These are phyloP conservation scores for Linyphia triangularis DNA, from an alignment of 2,888 invertebrate genomes.

Conservation along the genomic window DNA sequence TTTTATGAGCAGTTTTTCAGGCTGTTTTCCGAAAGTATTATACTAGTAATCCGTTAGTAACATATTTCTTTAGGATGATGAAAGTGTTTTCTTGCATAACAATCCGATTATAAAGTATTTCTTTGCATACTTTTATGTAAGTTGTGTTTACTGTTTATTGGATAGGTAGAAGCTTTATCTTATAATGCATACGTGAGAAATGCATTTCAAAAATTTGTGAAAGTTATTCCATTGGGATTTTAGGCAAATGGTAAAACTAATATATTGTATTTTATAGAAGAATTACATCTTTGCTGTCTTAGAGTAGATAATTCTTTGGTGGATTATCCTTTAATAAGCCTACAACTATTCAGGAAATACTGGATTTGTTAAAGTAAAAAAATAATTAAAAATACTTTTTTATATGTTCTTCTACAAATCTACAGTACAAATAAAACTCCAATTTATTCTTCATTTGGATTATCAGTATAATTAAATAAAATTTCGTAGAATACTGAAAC, in stretches of 20 bases:
- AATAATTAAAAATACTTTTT: too few relatives aligned
- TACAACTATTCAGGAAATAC: too few relatives aligned
- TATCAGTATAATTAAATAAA: too few relatives aligned
- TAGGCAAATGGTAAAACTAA: background rate
- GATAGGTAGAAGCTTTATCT: background rate
- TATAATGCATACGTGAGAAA: background rate
- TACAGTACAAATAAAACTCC: too few relatives aligned
- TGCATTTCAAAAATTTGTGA: background rate
- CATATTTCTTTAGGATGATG: slow-evolving; percentile 34
- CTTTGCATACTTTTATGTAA: background rate
- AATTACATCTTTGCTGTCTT: too few relatives aligned
- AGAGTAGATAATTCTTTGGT: too few relatives aligned
- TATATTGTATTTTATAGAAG: too few relatives aligned
- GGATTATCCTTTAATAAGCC: too few relatives aligned
- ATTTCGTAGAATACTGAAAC: too few relatives aligned
- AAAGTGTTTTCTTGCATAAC: slow-evolving; percentile 27
- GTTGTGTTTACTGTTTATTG: background rate
- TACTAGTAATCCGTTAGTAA: slow-evolving; percentile 45
- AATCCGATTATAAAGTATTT: slow-evolving; percentile 52
- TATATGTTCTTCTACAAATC: too few relatives aligned
- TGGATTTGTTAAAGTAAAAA: too few relatives aligned
- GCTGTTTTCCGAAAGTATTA: slow-evolving; percentile 64
- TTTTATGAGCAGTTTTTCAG: slow-evolving; percentile 27
- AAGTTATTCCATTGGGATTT: background rate
- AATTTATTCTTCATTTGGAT: too few relatives aligned